phyloP scores from a whole-genome alignment of 1,140 invertebrate genomes.

The Ectropis grisescens region DNA sequence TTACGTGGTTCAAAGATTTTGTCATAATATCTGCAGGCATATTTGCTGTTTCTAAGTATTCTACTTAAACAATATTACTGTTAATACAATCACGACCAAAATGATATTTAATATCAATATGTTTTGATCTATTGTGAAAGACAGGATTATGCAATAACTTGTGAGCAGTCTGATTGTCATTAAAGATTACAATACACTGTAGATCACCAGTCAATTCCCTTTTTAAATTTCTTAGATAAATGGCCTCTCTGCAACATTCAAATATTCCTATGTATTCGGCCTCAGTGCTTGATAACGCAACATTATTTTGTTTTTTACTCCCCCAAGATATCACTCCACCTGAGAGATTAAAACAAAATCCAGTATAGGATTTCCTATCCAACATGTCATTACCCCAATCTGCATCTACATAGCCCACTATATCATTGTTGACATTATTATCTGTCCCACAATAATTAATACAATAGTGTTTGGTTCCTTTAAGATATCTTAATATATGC shows the following conservation, averaged over 20 bases:
- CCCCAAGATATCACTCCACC: conserved; percentile 1
- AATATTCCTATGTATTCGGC: background rate
- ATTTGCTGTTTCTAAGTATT: conserved; percentile 3
- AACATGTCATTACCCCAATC: conserved; percentile 1
- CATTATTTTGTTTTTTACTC: background rate
- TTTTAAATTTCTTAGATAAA: conserved; percentile 3
- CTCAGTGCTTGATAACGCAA: background rate
- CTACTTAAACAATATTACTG: conserved; percentile 2
- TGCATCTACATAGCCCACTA: conserved; percentile 3
- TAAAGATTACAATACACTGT: conserved; percentile 2
- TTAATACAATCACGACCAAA: conserved; percentile 4
- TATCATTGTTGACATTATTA: conserved; percentile 1
- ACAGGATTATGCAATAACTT: conserved; percentile 6
- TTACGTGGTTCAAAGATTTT: background rate
- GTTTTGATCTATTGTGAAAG: conserved; percentile 6
- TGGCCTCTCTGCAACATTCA: conserved; percentile 3
- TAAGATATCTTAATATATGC: no score
- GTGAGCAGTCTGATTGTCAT: background rate
- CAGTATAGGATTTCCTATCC: conserved; percentile 2
- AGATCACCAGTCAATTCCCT: conserved; percentile 1
- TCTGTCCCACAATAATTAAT: no score
- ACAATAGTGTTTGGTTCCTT: no score
- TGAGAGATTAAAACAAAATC: conserved; percentile 2
- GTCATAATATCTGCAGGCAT: background rate
- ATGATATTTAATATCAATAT: conserved; percentile 5